Evolutionary conservation across 2,888 invertebrate genomes (phyloP), one percentile per base, ranked within the genome.

Genomic region (Fragum sueziense): DNA sequence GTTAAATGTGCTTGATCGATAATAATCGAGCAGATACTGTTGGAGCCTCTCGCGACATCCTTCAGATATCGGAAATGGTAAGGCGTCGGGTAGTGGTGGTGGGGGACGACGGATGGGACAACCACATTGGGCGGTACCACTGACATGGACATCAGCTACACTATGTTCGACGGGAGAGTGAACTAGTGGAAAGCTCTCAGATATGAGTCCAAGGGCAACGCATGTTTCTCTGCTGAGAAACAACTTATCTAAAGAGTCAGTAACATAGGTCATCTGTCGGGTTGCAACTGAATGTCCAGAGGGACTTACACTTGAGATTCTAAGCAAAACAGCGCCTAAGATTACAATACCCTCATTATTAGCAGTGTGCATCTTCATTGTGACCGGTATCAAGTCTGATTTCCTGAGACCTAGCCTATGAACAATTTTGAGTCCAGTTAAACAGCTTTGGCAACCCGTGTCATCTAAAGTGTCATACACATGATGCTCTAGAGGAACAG

Each of bases 161-260:
- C 9, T 0, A 9, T 51, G 27, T 47, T 11, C 27, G 17, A 14
- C 25, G 37, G 25, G 25, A 2, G 37, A 25, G 33, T 67, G 25
- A 33, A 79, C 57, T 9, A 67, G 52, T 22, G 85, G 87, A 69
- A 89, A 88, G 33, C 17, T 62, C 0, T 62, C 57, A 0, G 84
- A 33, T 20, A 89, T 86, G 17, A 89, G 83, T 9, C 88, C 84
- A 0, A 89, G 76, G 2, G 59, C 69, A 4, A 77, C 25, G 62
- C 87, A 90, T 17, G 88, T 85, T 47, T 89, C 85, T 51, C 85
- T 74, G 65, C 84, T 84, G 22, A 89, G 74, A 77, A 87, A 88
- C 2, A 89, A 25, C 65, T 78, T 86, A 75, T 87, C 85, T 0
- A 86, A 80, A 20, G 37, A 69, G 69, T 85, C 84, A 14, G 88